Conservation (phyloP, 2,888 invertebrate species). For the Alloscopus bannaensis region DNA sequence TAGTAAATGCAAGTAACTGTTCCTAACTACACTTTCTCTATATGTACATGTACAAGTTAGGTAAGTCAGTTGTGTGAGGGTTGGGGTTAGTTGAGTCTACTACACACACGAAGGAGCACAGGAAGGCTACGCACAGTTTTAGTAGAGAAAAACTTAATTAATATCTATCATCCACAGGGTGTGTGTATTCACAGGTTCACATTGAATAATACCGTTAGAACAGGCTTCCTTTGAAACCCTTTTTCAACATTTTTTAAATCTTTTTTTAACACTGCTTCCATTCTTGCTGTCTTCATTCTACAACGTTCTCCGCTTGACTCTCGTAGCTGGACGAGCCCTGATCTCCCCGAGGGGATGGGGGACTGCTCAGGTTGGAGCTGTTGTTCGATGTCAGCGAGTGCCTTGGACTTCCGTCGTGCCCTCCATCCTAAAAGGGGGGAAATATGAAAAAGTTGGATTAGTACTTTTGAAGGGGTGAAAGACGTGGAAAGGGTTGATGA, state of each 20-base stretch:
- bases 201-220: not conserved
- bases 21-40: not conserved
- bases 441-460: slow-evolving; percentile 63
- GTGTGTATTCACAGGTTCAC: slow-evolving; percentile 3
- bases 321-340: slow-evolving; percentile 83
- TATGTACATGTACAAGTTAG: not conserved
- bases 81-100: too few relatives aligned
- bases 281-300: slow-evolving; percentile 37
- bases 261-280: not conserved
- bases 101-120: too few relatives aligned
- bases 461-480: not conserved
- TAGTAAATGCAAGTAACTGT: slow-evolving; percentile 26
- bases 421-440: too few relatives aligned
- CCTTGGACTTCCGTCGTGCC: slow-evolving; percentile 80
- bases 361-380: slow-evolving; percentile 84
- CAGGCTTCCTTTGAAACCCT: too few relatives aligned
- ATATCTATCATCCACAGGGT: too few relatives aligned
- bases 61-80: not conserved
- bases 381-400: slow-evolving; percentile 85
- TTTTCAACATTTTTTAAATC: too few relatives aligned
- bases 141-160: too few relatives aligned
- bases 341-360: slow-evolving; percentile 81
- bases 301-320: slow-evolving; percentile 75
- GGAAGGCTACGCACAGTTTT: too few relatives aligned
- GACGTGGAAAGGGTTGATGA: not conserved